Conservation (phyloP, 1,140 invertebrate species). For the Leptinotarsa defecta region DNA sequence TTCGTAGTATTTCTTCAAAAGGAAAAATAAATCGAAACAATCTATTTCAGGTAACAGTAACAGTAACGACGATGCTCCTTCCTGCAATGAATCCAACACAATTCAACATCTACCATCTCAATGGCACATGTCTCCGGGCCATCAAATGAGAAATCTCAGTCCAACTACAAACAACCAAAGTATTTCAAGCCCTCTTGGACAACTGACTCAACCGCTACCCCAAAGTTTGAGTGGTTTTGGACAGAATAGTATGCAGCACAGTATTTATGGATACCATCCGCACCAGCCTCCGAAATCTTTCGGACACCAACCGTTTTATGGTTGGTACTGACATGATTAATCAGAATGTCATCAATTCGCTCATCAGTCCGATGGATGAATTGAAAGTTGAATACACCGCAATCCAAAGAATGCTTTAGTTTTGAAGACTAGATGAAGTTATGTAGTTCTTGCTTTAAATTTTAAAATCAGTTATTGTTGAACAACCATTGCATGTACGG, state of each 20-base stretch:
- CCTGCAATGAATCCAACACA: constrained; percentile 28
- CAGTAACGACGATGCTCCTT: constrained; percentile 37
- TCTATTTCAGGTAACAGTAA: constrained; percentile 38
- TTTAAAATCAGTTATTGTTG: too few relatives aligned
- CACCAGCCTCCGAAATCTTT: constrained; percentile 45
- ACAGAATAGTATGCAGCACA: constrained; percentile 41
- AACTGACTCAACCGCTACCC: constrained; percentile 42
- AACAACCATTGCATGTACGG: too few relatives aligned
- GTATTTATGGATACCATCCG: constrained; percentile 41
- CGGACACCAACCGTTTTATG: constrained; percentile 48
- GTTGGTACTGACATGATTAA: constrained; percentile 41
- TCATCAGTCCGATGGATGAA: too few relatives aligned
- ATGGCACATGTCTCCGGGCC: constrained; percentile 44
- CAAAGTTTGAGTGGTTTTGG: constrained; percentile 43
- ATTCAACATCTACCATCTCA: constrained; percentile 37
- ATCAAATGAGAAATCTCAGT: constrained; percentile 43
- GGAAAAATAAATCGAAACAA: too few relatives aligned
- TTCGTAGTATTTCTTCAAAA: too few relatives aligned
- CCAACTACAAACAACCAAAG: constrained; percentile 37
- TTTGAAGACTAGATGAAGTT: too few relatives aligned
- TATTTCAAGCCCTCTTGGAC: constrained; percentile 33
- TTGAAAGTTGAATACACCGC: too few relatives aligned
- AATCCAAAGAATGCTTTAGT: too few relatives aligned
- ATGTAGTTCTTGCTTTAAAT: too few relatives aligned
- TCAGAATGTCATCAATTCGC: too few relatives aligned